Evolutionary conservation across 64 coral and sea anemone genomes (phyloP), one percentile per base, ranked within the genome.

Genomic region (Montipora capricornis): DNA sequence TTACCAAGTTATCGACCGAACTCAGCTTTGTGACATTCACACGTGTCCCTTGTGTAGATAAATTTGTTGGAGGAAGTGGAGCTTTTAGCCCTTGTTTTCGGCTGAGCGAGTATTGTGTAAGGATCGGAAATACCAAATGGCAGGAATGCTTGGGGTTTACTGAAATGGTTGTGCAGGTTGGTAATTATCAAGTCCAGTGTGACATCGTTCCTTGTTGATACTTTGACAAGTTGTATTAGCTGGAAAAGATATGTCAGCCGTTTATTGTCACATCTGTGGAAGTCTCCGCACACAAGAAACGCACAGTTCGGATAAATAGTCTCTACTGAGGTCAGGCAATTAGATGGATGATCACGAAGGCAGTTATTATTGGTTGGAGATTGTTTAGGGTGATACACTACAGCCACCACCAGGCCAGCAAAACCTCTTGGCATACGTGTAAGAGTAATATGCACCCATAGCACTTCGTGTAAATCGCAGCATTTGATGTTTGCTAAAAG

Each of bases 131-230:
- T 78, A 78, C 76, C 76, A 78, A 78, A 78, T 5, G 76, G 76
- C 37, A 3, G 76, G 76, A 78, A 74, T 44, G 71, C 29, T 74
- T 74, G 71, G 71, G 0, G 71, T 74, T 55, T 55, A 74, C 71
- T 74, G 9, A 49, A 87, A 70, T 87, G 37, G 19, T 15, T 68
- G 9, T 71, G 64, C 61, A 87, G 45, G 67, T 73, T 87, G 24
- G 84, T 68, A 19, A 87, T 37, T n/a, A 74, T 87, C 17, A 87
- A 68, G 64, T 87, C 84, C 15, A 87, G 84, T 37, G n/a, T 87
- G 29, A 68, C 84, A 47, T 87, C 19, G 47, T 70, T 44, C 8
- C 83, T 20, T 11, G 83, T 87, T 29, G 83, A 29, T 16, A 70
- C 26, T 71, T 87, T 87, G n/a, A 73, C 83, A 14, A 87, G 73